A percentile compares a stretch with the other conserved stretches of the same genome.
Evolutionary conservation across 2,888 invertebrate species (phyloP).

Genomic region (Tribolium freemani): DNA sequence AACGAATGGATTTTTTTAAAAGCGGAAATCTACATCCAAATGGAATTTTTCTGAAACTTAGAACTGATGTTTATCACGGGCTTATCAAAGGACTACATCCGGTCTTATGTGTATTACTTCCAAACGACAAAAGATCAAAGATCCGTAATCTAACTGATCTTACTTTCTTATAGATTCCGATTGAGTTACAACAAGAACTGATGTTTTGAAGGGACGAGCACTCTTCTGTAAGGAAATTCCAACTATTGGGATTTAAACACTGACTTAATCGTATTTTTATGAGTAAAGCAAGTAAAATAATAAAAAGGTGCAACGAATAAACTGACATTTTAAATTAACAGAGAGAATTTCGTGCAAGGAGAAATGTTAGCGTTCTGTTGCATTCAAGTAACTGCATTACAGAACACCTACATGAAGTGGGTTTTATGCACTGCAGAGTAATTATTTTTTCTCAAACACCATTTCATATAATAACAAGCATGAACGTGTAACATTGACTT

Average conservation of each 20-base stretch:
- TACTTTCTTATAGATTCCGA: slow-evolving; percentile 10
- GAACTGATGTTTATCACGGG: slow-evolving; percentile 17
- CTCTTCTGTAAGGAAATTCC: background rate
- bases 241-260: background rate
- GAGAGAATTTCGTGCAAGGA: no score
- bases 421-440: no score
- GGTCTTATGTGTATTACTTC: slow-evolving; percentile 20
- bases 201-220: background rate
- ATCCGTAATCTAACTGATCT: slow-evolving; percentile 19
- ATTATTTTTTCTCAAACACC: no score
- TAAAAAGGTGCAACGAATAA: no score
- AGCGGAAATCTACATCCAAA: slow-evolving; percentile 25
- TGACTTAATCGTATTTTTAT: no score
- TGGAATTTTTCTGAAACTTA: slow-evolving; percentile 25
- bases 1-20: slow-evolving; percentile 1
- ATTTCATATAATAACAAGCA: no score
- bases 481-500: no score
- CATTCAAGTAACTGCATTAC: no score
- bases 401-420: no score
- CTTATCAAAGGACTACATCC: slow-evolving; percentile 19
- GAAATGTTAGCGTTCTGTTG: no score
- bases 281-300: no score
- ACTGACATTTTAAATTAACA: no score
- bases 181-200: background rate
- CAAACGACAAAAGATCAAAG: slow-evolving; percentile 27